Evolutionary conservation across 2,797 vertebrate genomes (phyloP), one percentile per base, ranked within the genome.

Genomic region (Rhincodon typus): DNA sequence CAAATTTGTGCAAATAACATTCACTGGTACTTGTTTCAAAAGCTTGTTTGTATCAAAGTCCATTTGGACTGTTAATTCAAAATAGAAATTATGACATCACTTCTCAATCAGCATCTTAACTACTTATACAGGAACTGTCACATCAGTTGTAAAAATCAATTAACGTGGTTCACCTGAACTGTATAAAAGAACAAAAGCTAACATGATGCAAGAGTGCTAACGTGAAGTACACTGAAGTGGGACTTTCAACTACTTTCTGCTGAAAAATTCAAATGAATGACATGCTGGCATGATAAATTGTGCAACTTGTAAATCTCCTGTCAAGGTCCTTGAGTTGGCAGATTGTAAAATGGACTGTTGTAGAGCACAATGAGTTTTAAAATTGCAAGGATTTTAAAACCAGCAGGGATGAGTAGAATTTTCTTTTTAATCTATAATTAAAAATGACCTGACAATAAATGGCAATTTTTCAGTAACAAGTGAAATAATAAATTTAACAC

Each of bases 1-100:
- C 66, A 67, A 93, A 93, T 21, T 10, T 93, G n/a, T 91, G 90
- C 42, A 12, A 38, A 93, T 93, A 69, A 38, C 90, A 93, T 93
- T 69, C 90, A 69, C 90, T 42, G 21, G n/a, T n/a, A 66, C 15
- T 7, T 62, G 53, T 62, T 90, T 90, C 57, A 62, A 90, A 90
- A 90, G 90, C n/a, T 53, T 93, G 62, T 93, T 42, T 69, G 38
- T 67, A 42, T 46, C 82, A 84, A 84, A 84, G 82, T 69, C 67
- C n/a, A 69, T 91, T 67, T 69, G 1, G 53, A 90, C 53, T 90
- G 53, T n/a, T 67, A 42, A 93, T 93, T 69, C 19, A n/a, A 93
- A 93, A 42, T 23, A 69, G 38, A 67, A 93, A 93, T 42, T 62
- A 23, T 93, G 66, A 23, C 38, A 69, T 69, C 82, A 46, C 82